These are phyloP conservation scores for Marcusenius ussheri DNA, from an alignment of 2,113 vertebrate genomes.

Conservation along the genomic window DNA sequence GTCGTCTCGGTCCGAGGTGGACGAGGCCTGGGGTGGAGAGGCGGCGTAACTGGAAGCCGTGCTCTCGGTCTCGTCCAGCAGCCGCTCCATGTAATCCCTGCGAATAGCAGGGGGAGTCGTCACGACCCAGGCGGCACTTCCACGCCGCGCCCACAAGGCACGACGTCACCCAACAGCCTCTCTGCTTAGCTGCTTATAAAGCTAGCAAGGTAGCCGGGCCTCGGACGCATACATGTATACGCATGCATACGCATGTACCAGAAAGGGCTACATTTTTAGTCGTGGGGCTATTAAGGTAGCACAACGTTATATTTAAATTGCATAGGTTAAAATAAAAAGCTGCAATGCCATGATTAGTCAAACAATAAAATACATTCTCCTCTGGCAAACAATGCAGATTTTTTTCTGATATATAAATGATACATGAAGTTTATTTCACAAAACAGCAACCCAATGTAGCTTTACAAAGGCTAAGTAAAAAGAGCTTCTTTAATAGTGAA, in stretches of 20 bases:
- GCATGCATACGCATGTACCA: no score
- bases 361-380: background rate
- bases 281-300: background rate
- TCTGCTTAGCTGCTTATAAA: background rate
- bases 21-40: slow-evolving; percentile 74
- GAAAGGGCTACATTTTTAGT: background rate
- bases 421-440: background rate
- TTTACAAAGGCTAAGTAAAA: background rate
- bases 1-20: slow-evolving; percentile 79
- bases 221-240: background rate
- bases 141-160: background rate
- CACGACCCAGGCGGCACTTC: background rate
- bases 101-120: background rate
- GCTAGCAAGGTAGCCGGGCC: background rate
- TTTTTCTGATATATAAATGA: background rate
- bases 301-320: background rate
- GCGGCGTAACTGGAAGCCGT: slow-evolving; percentile 77
- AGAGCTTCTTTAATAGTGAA: background rate
- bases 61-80: slow-evolving; percentile 85
- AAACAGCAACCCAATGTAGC: background rate
- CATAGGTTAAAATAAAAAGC: background rate
- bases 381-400: background rate
- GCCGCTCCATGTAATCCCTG: slow-evolving; percentile 91
- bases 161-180: background rate
- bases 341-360: background rate